These are phyloP conservation scores for Lamprotornis superbus DNA, from an alignment of 2,113 vertebrate genomes.

Conservation along the genomic window DNA sequence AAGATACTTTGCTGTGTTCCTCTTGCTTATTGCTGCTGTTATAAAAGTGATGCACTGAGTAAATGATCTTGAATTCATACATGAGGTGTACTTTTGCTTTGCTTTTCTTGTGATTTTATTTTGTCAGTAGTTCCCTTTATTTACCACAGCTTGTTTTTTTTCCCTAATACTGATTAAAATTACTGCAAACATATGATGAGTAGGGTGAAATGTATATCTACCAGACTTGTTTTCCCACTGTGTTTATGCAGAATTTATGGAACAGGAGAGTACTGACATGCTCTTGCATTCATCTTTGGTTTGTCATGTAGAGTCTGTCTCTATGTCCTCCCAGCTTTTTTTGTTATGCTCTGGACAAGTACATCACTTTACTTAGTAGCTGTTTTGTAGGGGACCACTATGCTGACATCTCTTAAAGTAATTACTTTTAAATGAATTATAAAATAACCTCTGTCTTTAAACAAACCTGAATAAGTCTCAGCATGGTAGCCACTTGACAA, in stretches of 20 bases:
- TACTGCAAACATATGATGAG: not conserved
- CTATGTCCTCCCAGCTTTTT: not conserved
- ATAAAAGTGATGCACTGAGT: not conserved
- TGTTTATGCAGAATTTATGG: not conserved
- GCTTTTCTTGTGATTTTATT: not conserved
- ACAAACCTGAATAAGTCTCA: not conserved
- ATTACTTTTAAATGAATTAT: not conserved
- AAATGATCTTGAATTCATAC: not conserved
- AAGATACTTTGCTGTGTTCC: not conserved
- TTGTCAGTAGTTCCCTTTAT: not conserved
- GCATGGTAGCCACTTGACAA: not conserved
- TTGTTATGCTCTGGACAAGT: not conserved
- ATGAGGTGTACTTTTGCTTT: conserved; percentile 12
- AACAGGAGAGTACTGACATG: not conserved
- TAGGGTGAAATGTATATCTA: not conserved
- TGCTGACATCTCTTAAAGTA: not conserved
- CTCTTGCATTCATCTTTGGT: not conserved
- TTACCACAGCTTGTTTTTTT: not conserved
- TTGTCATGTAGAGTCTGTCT: not conserved
- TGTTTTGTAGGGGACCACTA: not conserved
- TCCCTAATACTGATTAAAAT: not conserved
- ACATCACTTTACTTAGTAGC: not conserved
- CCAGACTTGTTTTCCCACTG: not conserved
- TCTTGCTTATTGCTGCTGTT: not conserved
- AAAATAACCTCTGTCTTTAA: not conserved